These are phyloP conservation scores for Shargacucullia verbasci DNA, from an alignment of 2,888 invertebrate genomes.

Conservation along the genomic window DNA sequence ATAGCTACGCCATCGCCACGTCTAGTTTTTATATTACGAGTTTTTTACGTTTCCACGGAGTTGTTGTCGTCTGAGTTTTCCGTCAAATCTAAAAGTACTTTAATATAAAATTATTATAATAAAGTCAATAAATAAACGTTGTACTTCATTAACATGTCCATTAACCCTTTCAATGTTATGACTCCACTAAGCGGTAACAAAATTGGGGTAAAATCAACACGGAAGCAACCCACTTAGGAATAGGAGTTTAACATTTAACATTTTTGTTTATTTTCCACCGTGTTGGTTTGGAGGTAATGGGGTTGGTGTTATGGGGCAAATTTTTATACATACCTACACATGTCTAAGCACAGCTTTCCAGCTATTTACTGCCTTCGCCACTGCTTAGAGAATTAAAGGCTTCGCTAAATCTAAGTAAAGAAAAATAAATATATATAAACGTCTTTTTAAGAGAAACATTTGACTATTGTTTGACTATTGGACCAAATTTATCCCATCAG, in stretches of 20 bases:
- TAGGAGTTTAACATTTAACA: conserved; percentile 19
- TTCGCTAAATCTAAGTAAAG: too few relatives aligned
- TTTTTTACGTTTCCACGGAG: too few relatives aligned
- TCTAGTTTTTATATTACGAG: too few relatives aligned
- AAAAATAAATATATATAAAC: too few relatives aligned
- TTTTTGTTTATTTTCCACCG: conserved; percentile 26
- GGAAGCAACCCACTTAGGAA: conserved; percentile 16
- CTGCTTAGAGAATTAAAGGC: too few relatives aligned
- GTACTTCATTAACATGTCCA: conserved; percentile 28
- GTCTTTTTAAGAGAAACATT: too few relatives aligned
- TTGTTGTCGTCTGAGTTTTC: too few relatives aligned
- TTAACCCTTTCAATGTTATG: conserved; percentile 9
- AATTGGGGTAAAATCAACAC: conserved; percentile 19
- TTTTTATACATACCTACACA: conserved; percentile 40
- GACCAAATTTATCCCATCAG: too few relatives aligned
- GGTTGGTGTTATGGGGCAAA: conserved; percentile 22
- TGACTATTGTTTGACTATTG: too few relatives aligned
- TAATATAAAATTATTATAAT: not conserved
- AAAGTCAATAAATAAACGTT: conserved; percentile 11
- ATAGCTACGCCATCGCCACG: too few relatives aligned
- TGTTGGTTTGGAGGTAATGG: conserved; percentile 26
- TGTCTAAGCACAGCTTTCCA: conserved; percentile 24
- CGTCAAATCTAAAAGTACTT: too few relatives aligned
- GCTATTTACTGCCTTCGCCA: conserved; percentile 4
- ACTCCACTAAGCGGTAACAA: conserved; percentile 12